These are phyloP conservation scores for Catharus minimus DNA, from an alignment of 2,113 vertebrate species.

Conservation along the genomic window DNA sequence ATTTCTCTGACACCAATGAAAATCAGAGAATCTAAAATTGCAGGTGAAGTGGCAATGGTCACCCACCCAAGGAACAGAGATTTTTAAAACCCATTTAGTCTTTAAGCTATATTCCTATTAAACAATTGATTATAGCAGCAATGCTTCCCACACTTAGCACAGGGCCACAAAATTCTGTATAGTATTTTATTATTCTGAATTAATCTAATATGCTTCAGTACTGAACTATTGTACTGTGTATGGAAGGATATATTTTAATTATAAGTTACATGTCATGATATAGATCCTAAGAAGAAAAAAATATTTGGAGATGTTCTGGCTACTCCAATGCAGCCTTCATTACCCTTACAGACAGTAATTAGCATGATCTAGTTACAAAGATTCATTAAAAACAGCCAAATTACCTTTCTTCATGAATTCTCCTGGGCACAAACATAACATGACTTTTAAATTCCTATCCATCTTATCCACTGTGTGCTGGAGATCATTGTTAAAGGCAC, in stretches of 20 bases:
- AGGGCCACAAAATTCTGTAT: not conserved
- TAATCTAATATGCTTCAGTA: not conserved
- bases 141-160: not conserved
- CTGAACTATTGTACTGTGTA: not conserved
- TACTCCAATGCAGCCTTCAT: not conserved
- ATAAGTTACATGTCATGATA: not conserved
- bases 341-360: slow-evolving; percentile 16
- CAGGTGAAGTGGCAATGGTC: not conserved
- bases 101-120: not conserved
- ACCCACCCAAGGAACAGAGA: not conserved
- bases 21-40: not conserved
- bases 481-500: not conserved
- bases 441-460: not conserved
- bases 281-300: slow-evolving; percentile 10
- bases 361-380: slow-evolving; percentile 16
- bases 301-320: slow-evolving; percentile 20
- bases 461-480: not conserved
- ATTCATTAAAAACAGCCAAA: slow-evolving; percentile 24
- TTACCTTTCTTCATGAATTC: not conserved
- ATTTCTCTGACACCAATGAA: not conserved
- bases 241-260: slow-evolving; percentile 2
- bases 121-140: not conserved
- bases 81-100: not conserved
- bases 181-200: not conserved
- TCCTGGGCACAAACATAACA: not conserved